phyloP scores from a whole-genome alignment of 2,888 invertebrate species.

The Pilophorus perplexus region DNA sequence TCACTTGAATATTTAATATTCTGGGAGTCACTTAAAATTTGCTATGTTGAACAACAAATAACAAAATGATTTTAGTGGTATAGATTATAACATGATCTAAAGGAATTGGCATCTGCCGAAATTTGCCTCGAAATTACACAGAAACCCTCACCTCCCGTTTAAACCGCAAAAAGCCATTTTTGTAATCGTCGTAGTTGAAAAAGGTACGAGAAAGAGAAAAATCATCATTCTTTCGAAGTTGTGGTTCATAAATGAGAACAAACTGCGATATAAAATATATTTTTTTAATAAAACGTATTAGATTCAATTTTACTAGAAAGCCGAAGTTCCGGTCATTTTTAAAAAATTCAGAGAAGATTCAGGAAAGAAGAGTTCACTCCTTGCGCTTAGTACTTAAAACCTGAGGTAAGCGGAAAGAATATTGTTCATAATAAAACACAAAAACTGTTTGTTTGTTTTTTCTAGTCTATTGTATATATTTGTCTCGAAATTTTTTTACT shows the following conservation, averaged over 20 bases:
- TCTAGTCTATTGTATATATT: slow-evolving; percentile 24
- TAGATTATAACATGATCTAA: no score
- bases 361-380: background rate
- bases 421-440: background rate
- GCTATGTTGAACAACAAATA: no score
- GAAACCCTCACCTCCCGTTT: no score
- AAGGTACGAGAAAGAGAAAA: background rate
- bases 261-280: slow-evolving; percentile 18
- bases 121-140: background rate
- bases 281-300: slow-evolving; percentile 2
- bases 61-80: no score
- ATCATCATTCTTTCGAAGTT: background rate
- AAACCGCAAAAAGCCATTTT: background rate
- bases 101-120: no score
- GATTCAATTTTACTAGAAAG: background rate
- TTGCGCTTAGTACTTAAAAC: slow-evolving; percentile 1
- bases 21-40: no score
- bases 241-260: background rate
- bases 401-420: background rate
- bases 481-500: background rate
- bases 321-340: background rate
- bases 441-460: background rate
- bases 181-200: background rate
- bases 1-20: no score
- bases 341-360: background rate